phyloP scores from a whole-genome alignment of 2,888 invertebrate genomes.

The Ectemnius continuus region DNA sequence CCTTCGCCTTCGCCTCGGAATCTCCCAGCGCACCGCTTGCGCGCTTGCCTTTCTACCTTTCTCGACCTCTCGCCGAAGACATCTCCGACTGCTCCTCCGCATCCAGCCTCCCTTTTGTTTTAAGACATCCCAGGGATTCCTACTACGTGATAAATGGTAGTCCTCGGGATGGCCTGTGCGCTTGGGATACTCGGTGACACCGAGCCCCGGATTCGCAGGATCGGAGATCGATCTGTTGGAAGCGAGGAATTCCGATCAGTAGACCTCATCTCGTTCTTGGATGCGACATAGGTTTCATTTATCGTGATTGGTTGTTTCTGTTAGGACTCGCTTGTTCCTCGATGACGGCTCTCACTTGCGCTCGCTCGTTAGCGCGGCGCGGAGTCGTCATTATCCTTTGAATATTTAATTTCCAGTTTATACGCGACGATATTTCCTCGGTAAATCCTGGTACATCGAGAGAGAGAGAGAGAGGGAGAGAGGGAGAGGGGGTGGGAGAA shows the following conservation, averaged over 20 bases:
- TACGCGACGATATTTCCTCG: background rate
- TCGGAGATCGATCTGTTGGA: conserved; percentile 10
- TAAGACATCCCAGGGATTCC: conserved; percentile 70
- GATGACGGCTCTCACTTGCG: background rate
- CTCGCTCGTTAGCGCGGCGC: background rate
- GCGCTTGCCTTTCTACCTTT: conserved; percentile 19
- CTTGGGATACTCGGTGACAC: conserved; percentile 52
- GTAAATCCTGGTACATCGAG: background rate
- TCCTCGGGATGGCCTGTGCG: conserved; percentile 45
- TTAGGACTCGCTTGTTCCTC: background rate
- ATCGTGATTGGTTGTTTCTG: background rate
- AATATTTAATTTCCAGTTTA: conserved; percentile 3
- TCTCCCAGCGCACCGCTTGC: conserved; percentile 39
- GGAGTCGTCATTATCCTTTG: background rate
- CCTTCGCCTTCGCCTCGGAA: conserved; percentile 48
- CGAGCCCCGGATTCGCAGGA: conserved; percentile 9
- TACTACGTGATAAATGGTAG: conserved; percentile 74
- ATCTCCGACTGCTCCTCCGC: conserved; percentile 67
- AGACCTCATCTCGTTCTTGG: background rate
- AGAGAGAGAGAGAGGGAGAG: background rate
- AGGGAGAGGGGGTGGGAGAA: no score
- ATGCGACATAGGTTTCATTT: background rate
- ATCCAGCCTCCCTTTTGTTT: conserved; percentile 72
- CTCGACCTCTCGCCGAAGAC: conserved; percentile 48
- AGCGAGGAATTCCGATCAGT: background rate